These are phyloP conservation scores for Drosophila nr. perissopoda DNA, from an alignment of 2,888 invertebrate genomes.

Conservation along the genomic window DNA sequence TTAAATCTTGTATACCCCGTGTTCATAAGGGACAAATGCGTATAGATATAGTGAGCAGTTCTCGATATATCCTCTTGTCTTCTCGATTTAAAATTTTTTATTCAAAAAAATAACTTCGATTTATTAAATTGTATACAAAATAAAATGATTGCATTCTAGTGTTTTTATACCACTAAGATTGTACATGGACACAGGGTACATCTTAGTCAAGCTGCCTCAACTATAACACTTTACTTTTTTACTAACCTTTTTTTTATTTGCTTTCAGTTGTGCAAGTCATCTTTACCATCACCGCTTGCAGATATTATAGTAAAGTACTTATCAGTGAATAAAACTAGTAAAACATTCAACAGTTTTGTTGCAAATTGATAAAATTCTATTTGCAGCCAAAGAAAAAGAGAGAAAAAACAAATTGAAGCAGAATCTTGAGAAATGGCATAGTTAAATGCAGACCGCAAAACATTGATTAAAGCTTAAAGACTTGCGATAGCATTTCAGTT, in stretches of 20 bases:
- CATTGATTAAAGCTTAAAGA: too few relatives aligned
- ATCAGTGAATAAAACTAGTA: background rate
- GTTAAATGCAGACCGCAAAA: too few relatives aligned
- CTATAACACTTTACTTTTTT: background rate
- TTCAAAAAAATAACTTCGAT: background rate
- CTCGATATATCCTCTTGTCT: background rate
- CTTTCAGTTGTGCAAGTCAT: constrained; percentile 3
- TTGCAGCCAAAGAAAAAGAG: too few relatives aligned
- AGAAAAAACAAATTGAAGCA: too few relatives aligned
- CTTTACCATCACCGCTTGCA: background rate
- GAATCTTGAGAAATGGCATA: too few relatives aligned
- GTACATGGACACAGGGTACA: background rate
- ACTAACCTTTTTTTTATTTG: background rate
- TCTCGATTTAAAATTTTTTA: background rate
- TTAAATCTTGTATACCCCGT: background rate
- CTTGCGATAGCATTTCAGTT: too few relatives aligned
- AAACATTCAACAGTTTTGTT: too few relatives aligned
- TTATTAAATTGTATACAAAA: background rate
- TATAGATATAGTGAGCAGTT: background rate
- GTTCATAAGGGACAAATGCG: background rate
- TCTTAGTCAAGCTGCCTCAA: background rate
- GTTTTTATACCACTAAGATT: background rate
- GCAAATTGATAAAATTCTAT: too few relatives aligned
- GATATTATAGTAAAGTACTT: background rate
- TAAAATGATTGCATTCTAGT: background rate